Conservation (phyloP, 2,888 invertebrate genomes). For the Lingula anatina region DNA sequence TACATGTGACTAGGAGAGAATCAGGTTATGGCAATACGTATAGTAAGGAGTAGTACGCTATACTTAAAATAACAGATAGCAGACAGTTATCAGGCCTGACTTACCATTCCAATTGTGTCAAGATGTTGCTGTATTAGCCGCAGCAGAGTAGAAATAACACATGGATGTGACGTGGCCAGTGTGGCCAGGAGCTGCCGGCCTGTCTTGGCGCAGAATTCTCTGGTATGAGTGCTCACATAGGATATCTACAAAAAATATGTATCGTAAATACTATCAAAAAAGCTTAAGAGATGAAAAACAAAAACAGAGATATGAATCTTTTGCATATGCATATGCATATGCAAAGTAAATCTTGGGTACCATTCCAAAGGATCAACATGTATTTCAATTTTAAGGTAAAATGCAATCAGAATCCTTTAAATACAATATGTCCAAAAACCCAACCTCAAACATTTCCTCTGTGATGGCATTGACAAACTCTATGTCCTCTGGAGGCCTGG, state of each 20-base stretch:
- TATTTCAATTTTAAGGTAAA: too few relatives aligned
- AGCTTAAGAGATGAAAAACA: too few relatives aligned
- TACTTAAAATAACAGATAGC: background rate
- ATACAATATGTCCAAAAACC: too few relatives aligned
- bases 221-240: conserved; percentile 65
- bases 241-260: conserved; percentile 63
- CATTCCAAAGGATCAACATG: too few relatives aligned
- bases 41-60: background rate
- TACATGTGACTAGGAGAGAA: background rate
- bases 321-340: too few relatives aligned
- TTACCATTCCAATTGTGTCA: conserved; percentile 59
- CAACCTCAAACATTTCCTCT: background rate
- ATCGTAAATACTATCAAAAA: too few relatives aligned
- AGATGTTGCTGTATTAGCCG: conserved; percentile 57
- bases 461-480: conserved; percentile 52
- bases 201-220: conserved; percentile 70
- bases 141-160: conserved; percentile 65
- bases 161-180: conserved; percentile 66
- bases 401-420: too few relatives aligned
- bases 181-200: conserved; percentile 68
- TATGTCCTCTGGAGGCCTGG: conserved; percentile 60
- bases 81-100: too few relatives aligned
- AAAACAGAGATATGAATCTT: too few relatives aligned
- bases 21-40: background rate
- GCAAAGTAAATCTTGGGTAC: too few relatives aligned